phyloP scores from a whole-genome alignment of 2,797 vertebrate species.

The Acrossocheilus fasciatus region DNA sequence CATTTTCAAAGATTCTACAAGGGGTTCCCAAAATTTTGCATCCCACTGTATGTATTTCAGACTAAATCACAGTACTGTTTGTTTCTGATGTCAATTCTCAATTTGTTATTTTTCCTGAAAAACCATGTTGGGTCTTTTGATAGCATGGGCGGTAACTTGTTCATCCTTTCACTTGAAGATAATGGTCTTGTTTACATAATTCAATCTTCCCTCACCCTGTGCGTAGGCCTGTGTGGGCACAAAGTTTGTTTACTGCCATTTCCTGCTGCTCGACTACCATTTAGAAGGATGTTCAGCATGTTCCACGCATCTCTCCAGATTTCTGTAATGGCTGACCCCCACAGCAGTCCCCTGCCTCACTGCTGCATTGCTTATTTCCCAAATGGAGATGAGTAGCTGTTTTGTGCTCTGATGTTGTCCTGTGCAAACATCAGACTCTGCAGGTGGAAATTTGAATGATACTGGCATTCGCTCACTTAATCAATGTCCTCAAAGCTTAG shows the following conservation, averaged over 20 bases:
- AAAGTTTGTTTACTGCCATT: slow-evolving; percentile 41
- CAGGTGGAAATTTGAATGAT: slow-evolving; percentile 49
- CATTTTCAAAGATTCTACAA: no score
- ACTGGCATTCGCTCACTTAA: slow-evolving; percentile 39
- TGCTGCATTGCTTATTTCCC: slow-evolving; percentile 21
- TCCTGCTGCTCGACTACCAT: slow-evolving; percentile 19
- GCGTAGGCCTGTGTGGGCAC: slow-evolving; percentile 2
- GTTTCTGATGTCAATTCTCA: not conserved
- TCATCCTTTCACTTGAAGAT: slow-evolving; percentile 48
- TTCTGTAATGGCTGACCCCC: slow-evolving; percentile 43
- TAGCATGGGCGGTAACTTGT: slow-evolving; percentile 14
- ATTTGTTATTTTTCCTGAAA: not conserved
- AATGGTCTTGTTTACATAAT: slow-evolving; percentile 53
- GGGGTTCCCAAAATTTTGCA: no score
- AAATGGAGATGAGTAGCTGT: not conserved
- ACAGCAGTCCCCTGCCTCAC: slow-evolving; percentile 20
- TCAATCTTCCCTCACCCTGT: slow-evolving; percentile 14
- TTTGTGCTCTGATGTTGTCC: slow-evolving; percentile 13
- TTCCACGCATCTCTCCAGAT: slow-evolving; percentile 40
- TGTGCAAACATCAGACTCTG: slow-evolving; percentile 31
- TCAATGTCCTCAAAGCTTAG: slow-evolving; percentile 41
- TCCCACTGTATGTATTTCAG: not conserved
- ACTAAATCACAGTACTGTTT: not conserved
- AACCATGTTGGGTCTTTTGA: not conserved
- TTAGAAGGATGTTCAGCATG: slow-evolving; percentile 17